Evolutionary conservation across 2,113 vertebrate species (phyloP).

Genomic region (Coptodon bakossiorum): DNA sequence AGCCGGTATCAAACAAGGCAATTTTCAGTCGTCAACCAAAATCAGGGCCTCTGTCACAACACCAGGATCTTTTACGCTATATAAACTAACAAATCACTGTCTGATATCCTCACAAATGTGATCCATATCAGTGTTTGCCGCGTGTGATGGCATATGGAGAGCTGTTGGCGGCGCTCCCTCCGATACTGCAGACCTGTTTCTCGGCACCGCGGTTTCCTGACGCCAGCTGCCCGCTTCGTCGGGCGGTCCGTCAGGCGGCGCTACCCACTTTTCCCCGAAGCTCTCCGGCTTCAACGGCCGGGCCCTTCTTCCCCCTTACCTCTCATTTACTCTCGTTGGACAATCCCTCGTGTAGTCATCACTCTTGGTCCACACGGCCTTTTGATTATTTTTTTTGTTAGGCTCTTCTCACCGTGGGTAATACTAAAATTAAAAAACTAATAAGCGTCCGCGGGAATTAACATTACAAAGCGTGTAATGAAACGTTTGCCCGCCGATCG

Average conservation of each 20-base stretch:
- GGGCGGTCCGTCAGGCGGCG: conserved; percentile 80
- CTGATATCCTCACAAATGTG: not conserved
- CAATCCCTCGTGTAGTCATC: conserved; percentile 34
- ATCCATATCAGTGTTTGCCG: conserved; percentile 2
- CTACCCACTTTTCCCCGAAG: conserved; percentile 76
- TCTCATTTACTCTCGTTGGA: conserved; percentile 65
- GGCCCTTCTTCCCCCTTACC: conserved; percentile 71
- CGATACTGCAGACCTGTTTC: conserved; percentile 49
- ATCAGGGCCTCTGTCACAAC: not conserved
- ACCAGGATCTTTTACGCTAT: not conserved
- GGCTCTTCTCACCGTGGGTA: not conserved
- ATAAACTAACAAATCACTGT: not conserved
- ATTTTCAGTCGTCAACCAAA: not conserved
- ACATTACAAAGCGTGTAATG: conserved; percentile 42
- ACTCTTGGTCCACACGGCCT: not conserved
- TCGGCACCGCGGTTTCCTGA: conserved; percentile 71
- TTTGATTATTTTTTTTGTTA: not conserved
- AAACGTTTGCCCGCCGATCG: conserved; percentile 59
- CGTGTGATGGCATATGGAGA: conserved; percentile 65
- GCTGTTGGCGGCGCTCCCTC: conserved; percentile 76
- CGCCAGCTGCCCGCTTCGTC: conserved; percentile 50
- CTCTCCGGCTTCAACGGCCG: conserved; percentile 48
- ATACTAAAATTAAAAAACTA: not conserved
- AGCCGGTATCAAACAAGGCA: not conserved
- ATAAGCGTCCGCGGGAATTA: not conserved